Percentiles rank a stretch among this genome's conserved stretches.
Conservation (phyloP, 2,888 invertebrate genomes). For the Notocelia uddmanniana region DNA sequence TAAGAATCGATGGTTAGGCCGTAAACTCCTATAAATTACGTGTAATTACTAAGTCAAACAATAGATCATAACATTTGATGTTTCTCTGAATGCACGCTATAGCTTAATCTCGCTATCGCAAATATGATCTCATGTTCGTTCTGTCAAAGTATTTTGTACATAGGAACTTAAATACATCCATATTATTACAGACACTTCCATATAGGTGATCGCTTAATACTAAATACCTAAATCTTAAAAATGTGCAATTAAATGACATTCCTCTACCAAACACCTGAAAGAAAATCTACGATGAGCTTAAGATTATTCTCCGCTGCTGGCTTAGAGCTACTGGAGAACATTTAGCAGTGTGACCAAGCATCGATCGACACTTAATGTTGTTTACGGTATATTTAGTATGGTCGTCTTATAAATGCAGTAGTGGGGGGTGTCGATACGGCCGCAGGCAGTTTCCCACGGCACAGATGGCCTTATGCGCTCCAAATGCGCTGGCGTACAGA, state of each 20-base stretch:
- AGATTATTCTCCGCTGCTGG: slow-evolving; percentile 28
- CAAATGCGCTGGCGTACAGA: slow-evolving; percentile 53
- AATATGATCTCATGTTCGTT: slow-evolving; percentile 18
- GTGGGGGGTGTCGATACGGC: slow-evolving; percentile 48
- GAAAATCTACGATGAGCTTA: neutral
- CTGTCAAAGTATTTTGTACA: slow-evolving; percentile 29
- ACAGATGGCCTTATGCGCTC: slow-evolving; percentile 75
- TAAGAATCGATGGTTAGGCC: neutral
- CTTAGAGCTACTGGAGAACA: neutral
- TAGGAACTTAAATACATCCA: slow-evolving; percentile 57
- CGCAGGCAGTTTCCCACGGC: slow-evolving; percentile 75
- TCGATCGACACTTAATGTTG: neutral
- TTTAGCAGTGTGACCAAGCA: neutral
- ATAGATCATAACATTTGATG: slow-evolving; percentile 8
- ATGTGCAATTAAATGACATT: slow-evolving; percentile 66
- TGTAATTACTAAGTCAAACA: neutral
- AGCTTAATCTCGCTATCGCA: slow-evolving; percentile 22
- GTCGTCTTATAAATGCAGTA: neutral
- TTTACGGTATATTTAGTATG: neutral
- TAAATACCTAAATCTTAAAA: no score
- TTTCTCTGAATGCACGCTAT: neutral
- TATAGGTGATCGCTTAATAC: slow-evolving; percentile 59
- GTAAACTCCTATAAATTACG: neutral
- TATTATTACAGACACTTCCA: slow-evolving; percentile 64
- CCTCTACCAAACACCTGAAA: slow-evolving; percentile 55